Base-by-base conservation (phyloP, 2,797 vertebrate species). In the Sardinella longiceps region DNA sequence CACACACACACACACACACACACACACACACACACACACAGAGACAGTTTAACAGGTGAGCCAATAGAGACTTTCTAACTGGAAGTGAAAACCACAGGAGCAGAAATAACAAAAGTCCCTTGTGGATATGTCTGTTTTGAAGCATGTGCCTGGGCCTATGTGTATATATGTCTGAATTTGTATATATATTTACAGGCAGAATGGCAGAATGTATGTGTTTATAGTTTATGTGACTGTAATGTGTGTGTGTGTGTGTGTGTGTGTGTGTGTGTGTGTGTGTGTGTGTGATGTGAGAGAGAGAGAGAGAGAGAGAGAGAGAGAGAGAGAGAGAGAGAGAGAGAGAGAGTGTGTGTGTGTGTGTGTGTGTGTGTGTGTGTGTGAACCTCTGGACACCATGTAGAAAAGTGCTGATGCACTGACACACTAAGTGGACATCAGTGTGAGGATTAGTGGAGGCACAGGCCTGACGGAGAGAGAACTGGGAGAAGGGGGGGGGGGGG, bases 381-480 rank as follows among this genome's bases (percentile, higher is more conserved):
- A n/a, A 6, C 18, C 6, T 5, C 14, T 50, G 20, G 7, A 81
- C n/a, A 18, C 53, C 46, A 81, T 82, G 18, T 43, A 70, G 74
- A 25, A 84, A 84, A 86, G 14, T 85, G 25, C 30, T 86, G 87
- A 82, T 70, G 48, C 80, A 15, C 23, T 81, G 80, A 51, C 33
- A 50, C 66, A 81, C 80, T 33, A 81, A 85, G 66, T 80, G 85
- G 60, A 88, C 70, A 80, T 88, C 45, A 39, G 63, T 80, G 80
- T 85, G 84, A 86, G 85, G 87, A 86, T 85, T 80, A 86, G 85
- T 83, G 84, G 51, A 80, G 82, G 28, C 58, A 53, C 74, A 60
- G 25, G 11, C 10, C n/a, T 77, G 63, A 51, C 45, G 6, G 45
- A 53, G 45, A 30, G 28, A 37, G 63, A 58, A 63, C 2, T 80